Conservation (phyloP, 2,113 vertebrate species). For the Hippoglossus stenolepis region DNA sequence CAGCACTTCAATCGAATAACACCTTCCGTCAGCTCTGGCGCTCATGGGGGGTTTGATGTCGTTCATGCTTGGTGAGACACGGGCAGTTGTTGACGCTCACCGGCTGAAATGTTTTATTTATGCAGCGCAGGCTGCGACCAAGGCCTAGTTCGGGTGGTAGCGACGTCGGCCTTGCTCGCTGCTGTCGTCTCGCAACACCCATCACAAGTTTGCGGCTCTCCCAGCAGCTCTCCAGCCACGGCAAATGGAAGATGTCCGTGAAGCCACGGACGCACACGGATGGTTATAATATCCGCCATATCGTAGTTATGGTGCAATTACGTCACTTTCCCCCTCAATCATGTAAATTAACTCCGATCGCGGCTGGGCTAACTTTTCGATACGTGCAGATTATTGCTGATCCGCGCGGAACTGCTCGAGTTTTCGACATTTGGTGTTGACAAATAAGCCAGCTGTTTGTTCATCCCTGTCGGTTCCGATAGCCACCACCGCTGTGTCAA, state of each 20-base stretch:
- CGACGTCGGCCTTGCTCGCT: conserved; percentile 78
- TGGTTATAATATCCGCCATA: conserved; percentile 51
- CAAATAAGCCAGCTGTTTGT: conserved; percentile 23
- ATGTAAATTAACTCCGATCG: conserved; percentile 68
- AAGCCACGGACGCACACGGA: conserved; percentile 25
- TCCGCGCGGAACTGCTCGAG: conserved; percentile 20
- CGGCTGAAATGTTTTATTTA: conserved; percentile 80
- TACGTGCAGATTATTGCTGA: conserved; percentile 25
- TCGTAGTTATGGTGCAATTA: conserved; percentile 72
- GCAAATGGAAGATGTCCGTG: conserved; percentile 48
- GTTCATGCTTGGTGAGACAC: conserved; percentile 42
- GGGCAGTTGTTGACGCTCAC: conserved; percentile 45
- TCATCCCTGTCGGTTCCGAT: conserved; percentile 8
- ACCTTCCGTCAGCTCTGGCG: conserved; percentile 4
- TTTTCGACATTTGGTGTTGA: conserved; percentile 43
- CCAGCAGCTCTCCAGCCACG: conserved; percentile 46
- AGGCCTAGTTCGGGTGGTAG: conserved; percentile 83
- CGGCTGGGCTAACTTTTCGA: conserved; percentile 62
- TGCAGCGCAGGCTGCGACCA: conserved; percentile 77
- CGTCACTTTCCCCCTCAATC: conserved; percentile 72
- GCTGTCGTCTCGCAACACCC: conserved; percentile 73
- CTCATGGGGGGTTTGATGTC: conserved; percentile 22
- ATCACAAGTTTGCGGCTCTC: conserved; percentile 72
- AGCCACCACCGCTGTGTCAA: conserved; percentile 29
- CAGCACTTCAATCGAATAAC: conserved; percentile 17